Conservation (phyloP, 2,797 vertebrate genomes). For the Schizothorax lantsangensis region DNA sequence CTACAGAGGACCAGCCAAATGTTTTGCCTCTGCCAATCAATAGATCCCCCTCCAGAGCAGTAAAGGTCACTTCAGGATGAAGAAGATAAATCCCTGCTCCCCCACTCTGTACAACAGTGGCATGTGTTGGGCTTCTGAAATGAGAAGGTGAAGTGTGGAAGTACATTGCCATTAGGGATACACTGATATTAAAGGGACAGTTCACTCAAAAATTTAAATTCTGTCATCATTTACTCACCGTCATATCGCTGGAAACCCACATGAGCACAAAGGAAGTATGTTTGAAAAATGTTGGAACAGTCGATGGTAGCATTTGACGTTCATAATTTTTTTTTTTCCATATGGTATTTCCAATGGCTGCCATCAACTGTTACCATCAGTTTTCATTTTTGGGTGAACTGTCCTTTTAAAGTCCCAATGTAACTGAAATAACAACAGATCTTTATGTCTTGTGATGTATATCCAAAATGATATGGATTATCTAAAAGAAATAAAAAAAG, state of each 20-base stretch:
- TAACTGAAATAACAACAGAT: neutral
- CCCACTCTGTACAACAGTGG: neutral
- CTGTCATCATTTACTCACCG: neutral
- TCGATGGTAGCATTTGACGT: neutral
- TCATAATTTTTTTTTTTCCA: neutral
- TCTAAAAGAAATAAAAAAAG: neutral
- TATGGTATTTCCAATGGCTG: neutral
- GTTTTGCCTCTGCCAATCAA: conserved; percentile 36
- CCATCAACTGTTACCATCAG: neutral
- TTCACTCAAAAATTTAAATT: neutral
- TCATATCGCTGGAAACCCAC: neutral
- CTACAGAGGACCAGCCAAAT: conserved; percentile 48
- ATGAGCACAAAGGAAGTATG: neutral
- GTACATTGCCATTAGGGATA: neutral
- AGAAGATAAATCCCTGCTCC: conserved; percentile 31
- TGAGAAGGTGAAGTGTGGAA: neutral
- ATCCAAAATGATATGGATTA: neutral
- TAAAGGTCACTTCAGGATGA: conserved; percentile 40
- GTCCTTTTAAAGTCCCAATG: too few relatives aligned
- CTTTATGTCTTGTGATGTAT: neutral
- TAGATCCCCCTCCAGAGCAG: conserved; percentile 37
- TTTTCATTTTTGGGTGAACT: neutral
- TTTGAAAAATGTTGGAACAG: neutral
- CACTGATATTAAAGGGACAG: neutral
- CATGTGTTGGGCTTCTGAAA: neutral